phyloP scores from a whole-genome alignment of 2,797 vertebrate species.

The Eospalax fontanierii region DNA sequence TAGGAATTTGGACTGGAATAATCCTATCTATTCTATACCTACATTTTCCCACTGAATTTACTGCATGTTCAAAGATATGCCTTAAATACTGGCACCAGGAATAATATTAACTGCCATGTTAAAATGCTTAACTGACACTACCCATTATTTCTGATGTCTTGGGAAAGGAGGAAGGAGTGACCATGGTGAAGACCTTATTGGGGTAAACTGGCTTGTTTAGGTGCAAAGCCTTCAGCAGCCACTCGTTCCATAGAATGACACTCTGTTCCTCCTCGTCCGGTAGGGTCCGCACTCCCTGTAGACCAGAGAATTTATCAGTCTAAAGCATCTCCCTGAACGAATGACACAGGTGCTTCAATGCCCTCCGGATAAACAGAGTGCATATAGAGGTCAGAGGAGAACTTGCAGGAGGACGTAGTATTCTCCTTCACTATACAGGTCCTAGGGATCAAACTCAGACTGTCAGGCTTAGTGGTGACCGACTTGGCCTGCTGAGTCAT shows the following conservation, averaged over 20 bases:
- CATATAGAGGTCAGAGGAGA: neutral
- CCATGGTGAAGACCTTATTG: neutral
- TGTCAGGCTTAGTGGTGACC: no score
- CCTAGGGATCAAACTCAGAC: no score
- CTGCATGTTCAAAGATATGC: neutral
- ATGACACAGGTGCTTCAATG: neutral
- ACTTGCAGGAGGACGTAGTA: no score
- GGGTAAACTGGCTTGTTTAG: neutral
- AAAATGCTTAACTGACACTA: conserved; percentile 34
- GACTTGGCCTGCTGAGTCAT: no score
- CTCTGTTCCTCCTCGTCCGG: neutral
- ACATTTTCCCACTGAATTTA: neutral
- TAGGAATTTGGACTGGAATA: neutral
- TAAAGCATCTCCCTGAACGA: neutral
- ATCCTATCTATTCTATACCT: neutral
- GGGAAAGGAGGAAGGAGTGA: neutral
- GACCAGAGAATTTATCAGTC: neutral
- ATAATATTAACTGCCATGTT: neutral
- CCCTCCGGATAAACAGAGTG: neutral
- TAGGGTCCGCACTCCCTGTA: neutral
- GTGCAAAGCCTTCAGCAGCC: neutral
- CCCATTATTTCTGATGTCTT: neutral
- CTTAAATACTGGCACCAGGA: neutral
- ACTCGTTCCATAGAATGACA: neutral
- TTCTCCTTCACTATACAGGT: no score